Conservation (phyloP, 2,113 vertebrate species). For the Oryzias javanicus region DNA sequence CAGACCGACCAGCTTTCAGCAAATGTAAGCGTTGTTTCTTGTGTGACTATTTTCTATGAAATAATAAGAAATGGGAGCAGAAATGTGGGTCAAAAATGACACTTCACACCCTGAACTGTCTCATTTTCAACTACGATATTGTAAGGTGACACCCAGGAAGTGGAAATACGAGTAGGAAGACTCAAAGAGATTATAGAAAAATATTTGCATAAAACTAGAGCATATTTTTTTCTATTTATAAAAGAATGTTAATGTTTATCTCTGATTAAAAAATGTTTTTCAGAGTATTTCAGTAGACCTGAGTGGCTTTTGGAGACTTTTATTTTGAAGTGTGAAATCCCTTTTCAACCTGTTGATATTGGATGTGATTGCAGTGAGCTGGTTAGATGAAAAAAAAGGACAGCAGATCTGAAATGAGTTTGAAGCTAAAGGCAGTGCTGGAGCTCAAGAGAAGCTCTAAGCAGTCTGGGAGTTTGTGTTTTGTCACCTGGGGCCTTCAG, state of each 20-base stretch:
- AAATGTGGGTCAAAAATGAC: background rate
- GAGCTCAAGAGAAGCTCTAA: constrained; percentile 19
- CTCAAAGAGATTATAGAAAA: constrained; percentile 13
- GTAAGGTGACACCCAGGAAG: constrained; percentile 21
- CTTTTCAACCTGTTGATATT: too few relatives aligned
- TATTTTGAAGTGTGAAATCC: too few relatives aligned
- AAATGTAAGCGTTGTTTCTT: background rate
- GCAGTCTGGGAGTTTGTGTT: constrained; percentile 34
- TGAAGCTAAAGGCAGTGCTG: constrained; percentile 29
- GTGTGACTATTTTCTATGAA: too few relatives aligned
- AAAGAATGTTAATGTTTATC: too few relatives aligned
- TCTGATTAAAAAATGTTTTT: too few relatives aligned
- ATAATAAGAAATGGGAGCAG: background rate
- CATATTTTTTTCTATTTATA: background rate
- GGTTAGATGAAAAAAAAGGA: too few relatives aligned
- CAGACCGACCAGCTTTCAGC: background rate
- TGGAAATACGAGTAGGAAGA: background rate
- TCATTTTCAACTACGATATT: constrained; percentile 7
- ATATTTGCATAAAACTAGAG: background rate
- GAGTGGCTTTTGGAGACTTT: too few relatives aligned
- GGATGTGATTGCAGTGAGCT: too few relatives aligned
- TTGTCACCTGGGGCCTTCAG: constrained; percentile 38
- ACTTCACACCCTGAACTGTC: background rate
- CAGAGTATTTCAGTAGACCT: too few relatives aligned
- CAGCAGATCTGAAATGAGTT: constrained; percentile 6